Base-by-base conservation (phyloP, 2,888 invertebrate species). In the Gibbula magus region DNA sequence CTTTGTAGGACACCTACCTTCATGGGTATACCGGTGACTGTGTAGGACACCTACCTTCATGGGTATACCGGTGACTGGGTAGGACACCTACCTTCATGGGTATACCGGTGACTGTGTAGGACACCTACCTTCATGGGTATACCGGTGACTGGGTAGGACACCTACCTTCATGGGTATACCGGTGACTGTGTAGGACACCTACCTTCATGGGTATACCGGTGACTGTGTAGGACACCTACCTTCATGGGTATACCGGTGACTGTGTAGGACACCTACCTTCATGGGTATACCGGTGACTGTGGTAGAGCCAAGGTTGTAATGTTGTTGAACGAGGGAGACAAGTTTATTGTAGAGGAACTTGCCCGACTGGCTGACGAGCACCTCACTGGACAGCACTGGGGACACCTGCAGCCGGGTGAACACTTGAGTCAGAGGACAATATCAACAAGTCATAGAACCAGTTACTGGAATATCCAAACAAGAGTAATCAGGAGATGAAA, bases 201-300 rank as follows among this genome's bases (percentile, higher is more conserved):
- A 29, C 2, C 29, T 67, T 25, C 29, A 67, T 25, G 22, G 13
- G 13, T 4, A 54, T 54, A 10, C 54, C 13, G 5, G 67, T 67
- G 67, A 3, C 22, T 20, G 10, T 18, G 22, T 2, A 18, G 18
- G 25, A 29, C 5, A 20, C 67, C 29, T 25, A 67, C 67, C 29
- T 20, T 70, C 70, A 25, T 32, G 35, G 25, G 25, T 25, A 25
- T 32, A 18, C 67, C 2, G 2, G 32, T 45, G 29, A 75, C 10
- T 10, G 54, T 25, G n/a, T 0, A 66, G 5, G 20, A 39, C 13
- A 51, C 83, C 79, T 85, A 93, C 94, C 92, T 99, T 99, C 99
- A 99, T 99, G 0, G 99, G 99, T 89, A 99, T 99, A 3, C 89
- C 99, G 7, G 98, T 98, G 0, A 99, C 99, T 0, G 99, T 99